Evolutionary conservation across 2,797 vertebrate genomes (phyloP), one percentile per base, ranked within the genome.

Genomic region (Caiman crocodilus): DNA sequence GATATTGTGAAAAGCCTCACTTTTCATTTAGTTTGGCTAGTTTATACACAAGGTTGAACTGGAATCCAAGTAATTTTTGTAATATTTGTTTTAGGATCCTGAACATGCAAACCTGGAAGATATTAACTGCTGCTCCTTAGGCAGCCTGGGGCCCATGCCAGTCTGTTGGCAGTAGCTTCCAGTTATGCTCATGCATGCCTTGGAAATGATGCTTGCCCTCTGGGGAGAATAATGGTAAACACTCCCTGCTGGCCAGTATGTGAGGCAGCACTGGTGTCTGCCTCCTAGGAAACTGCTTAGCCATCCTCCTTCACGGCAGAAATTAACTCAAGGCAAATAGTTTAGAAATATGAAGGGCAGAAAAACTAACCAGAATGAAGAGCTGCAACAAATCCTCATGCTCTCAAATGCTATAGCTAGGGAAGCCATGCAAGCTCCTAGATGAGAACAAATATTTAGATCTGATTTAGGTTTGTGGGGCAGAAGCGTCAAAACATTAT

Each of bases 71-170:
- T 88, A 0, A 18, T 82, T 93, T 93, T 82, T 92, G 79, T 25
- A 92, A 60, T 88, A 93, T 89, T 97, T 96, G 94, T 73, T 26
- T 97, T 94, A 58, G 1, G 5, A 95, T 82, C 82, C 90, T 56
- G 65, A 94, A 96, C 94, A 78, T 84, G 92, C 83, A 90, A 93
- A 95, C 88, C 85, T 96, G 92, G 78, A 94, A 84, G 85, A 81
- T 73, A 60, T 82, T 90, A 97, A 92, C 61, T 32, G 20, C 93
- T 74, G 85, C 90, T 96, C 88, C 16, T 2, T 0, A 20, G 87
- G 90, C 90, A 91, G 81, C 91, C 67, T 50, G n/a, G 57, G 95
- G 93, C 84, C 90, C 94, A 58, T 82, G 87, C 96, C 94, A 91
- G 77, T 28, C 90, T 65, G 89, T 80, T 67, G 95, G 92, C 88